A percentile compares a stretch with the other conserved stretches of the same genome.
Evolutionary conservation across 2,113 vertebrate genomes (phyloP).

Genomic region (Bothrops jararaca): DNA sequence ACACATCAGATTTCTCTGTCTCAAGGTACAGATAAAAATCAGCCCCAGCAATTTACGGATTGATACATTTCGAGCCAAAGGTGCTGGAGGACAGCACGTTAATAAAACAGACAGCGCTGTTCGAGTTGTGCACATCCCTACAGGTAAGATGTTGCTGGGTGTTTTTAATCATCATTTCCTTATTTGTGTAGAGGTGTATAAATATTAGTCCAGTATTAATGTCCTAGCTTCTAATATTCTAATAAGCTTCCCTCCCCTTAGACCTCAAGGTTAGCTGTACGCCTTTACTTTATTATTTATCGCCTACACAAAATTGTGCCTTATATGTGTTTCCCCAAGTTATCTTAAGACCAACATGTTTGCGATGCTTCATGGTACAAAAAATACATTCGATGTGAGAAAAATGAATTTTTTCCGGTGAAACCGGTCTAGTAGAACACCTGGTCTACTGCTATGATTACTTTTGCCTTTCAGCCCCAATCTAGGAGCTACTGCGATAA

Average conservation of each 20-base stretch:
- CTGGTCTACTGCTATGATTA: no score
- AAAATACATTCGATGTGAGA: not conserved
- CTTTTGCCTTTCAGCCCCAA: no score
- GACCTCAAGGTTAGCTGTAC: not conserved
- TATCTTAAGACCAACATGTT: not conserved
- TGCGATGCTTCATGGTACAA: not conserved
- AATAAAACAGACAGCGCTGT: conserved; percentile 95
- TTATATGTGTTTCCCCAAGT: not conserved
- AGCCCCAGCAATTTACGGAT: conserved; percentile 84
- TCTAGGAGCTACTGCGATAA: no score
- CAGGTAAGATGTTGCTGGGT: conserved; percentile 69
- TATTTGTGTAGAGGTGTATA: not conserved
- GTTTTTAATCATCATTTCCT: no score
- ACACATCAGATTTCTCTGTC: not conserved
- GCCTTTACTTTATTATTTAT: not conserved
- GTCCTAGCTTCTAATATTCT: not conserved
- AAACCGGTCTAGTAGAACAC: no score
- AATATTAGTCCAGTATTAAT: not conserved
- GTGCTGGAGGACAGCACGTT: conserved; percentile 90
- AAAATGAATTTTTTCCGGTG: not conserved
- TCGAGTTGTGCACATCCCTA: conserved; percentile 86
- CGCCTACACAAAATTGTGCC: not conserved
- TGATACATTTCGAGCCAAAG: conserved; percentile 89
- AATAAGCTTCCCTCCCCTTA: not conserved
- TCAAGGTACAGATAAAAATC: conserved; percentile 83